Percentiles rank a stretch among this genome's conserved stretches.
phyloP scores from a whole-genome alignment of 2,113 vertebrate species.

The Pygoscelis antarcticus region DNA sequence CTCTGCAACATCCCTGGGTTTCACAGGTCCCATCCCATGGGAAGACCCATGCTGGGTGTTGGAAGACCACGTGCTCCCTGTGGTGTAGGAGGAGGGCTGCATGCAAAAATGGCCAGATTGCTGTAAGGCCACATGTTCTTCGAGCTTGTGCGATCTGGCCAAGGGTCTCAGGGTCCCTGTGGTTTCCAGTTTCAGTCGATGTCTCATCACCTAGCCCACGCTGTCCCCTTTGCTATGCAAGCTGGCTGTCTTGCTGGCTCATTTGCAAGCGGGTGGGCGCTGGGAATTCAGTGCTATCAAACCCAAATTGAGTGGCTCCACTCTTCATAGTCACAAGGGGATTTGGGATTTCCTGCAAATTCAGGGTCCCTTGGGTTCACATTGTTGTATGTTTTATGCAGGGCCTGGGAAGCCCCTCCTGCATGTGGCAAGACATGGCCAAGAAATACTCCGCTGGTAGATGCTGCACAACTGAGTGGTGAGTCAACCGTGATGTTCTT shows the following conservation, averaged over 20 bases:
- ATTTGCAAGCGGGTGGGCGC: not conserved
- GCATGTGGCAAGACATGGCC: not conserved
- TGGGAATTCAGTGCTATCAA: not conserved
- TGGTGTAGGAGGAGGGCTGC: not conserved
- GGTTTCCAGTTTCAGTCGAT: not conserved
- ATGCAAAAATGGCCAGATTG: not conserved
- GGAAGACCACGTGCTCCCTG: not conserved
- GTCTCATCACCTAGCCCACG: not conserved
- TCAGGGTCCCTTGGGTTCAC: not conserved
- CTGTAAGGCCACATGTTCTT: not conserved
- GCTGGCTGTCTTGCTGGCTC: not conserved
- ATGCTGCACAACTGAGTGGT: not conserved
- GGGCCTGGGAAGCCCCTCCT: not conserved
- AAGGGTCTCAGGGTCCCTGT: rapidly evolving
- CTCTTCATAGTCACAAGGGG: not conserved
- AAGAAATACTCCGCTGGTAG: not conserved
- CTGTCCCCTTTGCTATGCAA: not conserved
- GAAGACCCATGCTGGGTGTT: not conserved
- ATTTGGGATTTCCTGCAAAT: not conserved
- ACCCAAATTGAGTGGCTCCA: not conserved
- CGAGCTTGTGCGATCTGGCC: not conserved
- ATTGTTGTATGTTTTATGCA: not conserved
- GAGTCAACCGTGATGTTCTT: not conserved
- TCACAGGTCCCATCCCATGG: not conserved
- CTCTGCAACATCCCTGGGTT: not conserved